Conservation (phyloP, 2,113 vertebrate genomes). For the Aspidoscelis tigris region DNA sequence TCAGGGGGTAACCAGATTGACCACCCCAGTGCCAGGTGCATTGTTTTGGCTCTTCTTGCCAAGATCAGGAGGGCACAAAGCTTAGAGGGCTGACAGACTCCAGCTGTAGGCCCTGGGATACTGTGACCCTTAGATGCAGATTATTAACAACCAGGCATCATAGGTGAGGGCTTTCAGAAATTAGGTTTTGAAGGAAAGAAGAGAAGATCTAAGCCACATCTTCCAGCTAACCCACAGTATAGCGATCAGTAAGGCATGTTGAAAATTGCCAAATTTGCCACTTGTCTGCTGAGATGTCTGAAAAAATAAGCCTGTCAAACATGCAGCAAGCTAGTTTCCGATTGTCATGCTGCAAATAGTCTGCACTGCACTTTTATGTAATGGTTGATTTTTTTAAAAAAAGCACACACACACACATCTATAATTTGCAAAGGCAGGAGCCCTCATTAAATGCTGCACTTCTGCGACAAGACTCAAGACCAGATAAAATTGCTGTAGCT, state of each 20-base stretch:
- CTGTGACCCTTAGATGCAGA: no score
- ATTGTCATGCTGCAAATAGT: neutral
- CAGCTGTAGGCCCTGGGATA: no score
- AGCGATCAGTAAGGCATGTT: neutral
- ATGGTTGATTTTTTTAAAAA: neutral
- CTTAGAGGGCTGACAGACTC: no score
- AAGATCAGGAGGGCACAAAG: no score
- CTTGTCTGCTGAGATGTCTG: neutral
- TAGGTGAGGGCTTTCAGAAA: neutral
- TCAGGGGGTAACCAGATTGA: no score
- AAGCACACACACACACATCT: no score
- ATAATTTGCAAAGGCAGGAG: neutral
- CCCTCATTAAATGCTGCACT: neutral
- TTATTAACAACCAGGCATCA: no score
- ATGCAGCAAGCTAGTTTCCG: neutral
- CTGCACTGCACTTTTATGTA: neutral
- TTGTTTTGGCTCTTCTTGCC: no score
- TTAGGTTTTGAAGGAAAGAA: neutral
- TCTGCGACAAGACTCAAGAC: neutral
- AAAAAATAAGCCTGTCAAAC: neutral
- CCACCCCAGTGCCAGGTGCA: no score
- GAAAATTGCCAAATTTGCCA: neutral
- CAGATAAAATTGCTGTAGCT: neutral
- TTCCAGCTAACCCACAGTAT: neutral
- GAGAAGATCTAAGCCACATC: neutral